A percentile compares a stretch with the other conserved stretches of the same genome.
phyloP scores from a whole-genome alignment of 2,888 invertebrate genomes.

The Hymenopus coronatus region DNA sequence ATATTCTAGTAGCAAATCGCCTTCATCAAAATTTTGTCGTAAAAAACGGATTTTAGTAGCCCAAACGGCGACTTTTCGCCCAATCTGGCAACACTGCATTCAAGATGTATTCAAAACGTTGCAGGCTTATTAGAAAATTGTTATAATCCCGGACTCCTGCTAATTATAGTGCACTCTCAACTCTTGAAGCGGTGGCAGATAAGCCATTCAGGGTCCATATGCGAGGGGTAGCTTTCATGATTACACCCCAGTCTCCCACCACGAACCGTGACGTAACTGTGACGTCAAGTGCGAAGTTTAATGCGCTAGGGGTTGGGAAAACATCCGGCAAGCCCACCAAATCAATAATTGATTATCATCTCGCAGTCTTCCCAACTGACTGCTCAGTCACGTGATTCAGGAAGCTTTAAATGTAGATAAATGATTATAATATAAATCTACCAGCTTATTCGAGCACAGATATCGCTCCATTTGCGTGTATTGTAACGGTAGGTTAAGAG shows the following conservation, averaged over 20 bases:
- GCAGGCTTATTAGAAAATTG: too few species aligned
- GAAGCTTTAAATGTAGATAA: neutral
- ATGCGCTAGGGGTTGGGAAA: neutral
- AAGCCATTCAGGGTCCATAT: too few species aligned
- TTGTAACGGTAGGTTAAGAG: too few species aligned
- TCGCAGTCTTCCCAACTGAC: neutral
- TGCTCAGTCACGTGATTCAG: neutral
- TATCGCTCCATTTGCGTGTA: neutral
- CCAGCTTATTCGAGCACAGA: neutral
- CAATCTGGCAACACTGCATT: too few species aligned
- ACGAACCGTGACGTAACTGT: neutral
- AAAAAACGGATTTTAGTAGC: too few species aligned
- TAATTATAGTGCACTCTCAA: too few species aligned
- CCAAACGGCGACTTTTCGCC: too few species aligned
- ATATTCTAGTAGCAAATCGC: too few species aligned
- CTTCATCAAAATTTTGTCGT: too few species aligned
- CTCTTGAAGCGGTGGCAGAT: too few species aligned
- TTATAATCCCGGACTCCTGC: too few species aligned
- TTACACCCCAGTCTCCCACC: neutral
- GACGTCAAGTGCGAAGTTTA: neutral
- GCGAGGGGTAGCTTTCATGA: neutral
- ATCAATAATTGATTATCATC: neutral
- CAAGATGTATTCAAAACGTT: too few species aligned
- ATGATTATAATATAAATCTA: neutral
- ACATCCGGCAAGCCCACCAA: neutral